These are phyloP conservation scores for Lasioglossum oenotherae DNA, from an alignment of 2,888 invertebrate genomes.

Conservation along the genomic window DNA sequence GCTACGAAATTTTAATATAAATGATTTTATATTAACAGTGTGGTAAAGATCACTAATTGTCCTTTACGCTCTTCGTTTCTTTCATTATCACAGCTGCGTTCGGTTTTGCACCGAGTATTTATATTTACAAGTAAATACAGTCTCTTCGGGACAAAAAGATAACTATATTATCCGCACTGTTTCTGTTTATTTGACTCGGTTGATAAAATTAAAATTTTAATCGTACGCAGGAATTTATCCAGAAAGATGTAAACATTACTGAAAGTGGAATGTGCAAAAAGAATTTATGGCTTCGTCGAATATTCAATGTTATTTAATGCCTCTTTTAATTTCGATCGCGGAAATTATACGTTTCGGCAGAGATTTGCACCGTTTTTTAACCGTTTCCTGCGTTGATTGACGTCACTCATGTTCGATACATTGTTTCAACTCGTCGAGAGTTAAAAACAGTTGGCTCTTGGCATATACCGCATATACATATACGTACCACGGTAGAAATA, in stretches of 20 bases:
- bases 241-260: too few species aligned
- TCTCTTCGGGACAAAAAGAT: not conserved
- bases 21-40: too few species aligned
- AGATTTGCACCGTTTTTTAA: not conserved
- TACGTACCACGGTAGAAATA: not conserved
- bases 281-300: too few species aligned
- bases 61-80: not conserved
- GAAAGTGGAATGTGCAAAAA: not conserved
- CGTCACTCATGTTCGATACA: not conserved
- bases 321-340: not conserved
- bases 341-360: not conserved
- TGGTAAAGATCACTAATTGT: not conserved
- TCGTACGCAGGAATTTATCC: too few species aligned
- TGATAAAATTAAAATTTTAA: too few species aligned
- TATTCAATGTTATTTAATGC: too few species aligned
- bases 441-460: not conserved
- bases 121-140: not conserved
- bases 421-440: not conserved
- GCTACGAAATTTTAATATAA: not conserved
- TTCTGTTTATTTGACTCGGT: too few species aligned
- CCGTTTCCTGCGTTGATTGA: not conserved
- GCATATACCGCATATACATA: not conserved
- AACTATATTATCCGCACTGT: too few species aligned
- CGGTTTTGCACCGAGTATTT: not conserved
- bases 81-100: not conserved